These are phyloP conservation scores for Limenitis camilla DNA, from an alignment of 2,888 invertebrate genomes.

Conservation along the genomic window DNA sequence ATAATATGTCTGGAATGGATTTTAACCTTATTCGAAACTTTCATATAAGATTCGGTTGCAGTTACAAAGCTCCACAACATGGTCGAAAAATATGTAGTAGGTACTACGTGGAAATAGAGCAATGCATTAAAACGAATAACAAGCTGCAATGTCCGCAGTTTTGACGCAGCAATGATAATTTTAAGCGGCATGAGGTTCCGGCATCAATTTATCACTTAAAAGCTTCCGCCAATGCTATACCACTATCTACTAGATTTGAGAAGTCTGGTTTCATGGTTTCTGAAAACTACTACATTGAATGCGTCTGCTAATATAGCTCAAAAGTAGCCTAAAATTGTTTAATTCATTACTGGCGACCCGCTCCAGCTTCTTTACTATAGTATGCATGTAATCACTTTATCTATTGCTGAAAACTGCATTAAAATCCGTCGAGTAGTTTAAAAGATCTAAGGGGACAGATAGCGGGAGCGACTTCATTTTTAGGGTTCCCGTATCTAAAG, in stretches of 20 bases:
- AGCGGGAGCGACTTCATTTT: no score
- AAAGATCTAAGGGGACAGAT: no score
- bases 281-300: conserved; percentile 32
- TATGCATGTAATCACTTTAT: no score
- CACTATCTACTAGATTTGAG: conserved; percentile 37
- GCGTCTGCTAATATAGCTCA: conserved; percentile 19
- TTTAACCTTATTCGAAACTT: no score
- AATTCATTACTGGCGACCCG: no score
- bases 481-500: no score
- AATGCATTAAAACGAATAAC: conserved; percentile 44
- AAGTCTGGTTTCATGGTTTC: conserved; percentile 37
- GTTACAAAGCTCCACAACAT: conserved; percentile 2
- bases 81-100: conserved; percentile 21
- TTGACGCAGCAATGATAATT: conserved; percentile 58
- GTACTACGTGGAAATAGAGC: conserved; percentile 36
- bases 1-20: no score
- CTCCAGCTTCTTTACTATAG: no score
- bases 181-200: conserved; percentile 67
- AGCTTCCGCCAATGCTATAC: conserved; percentile 60
- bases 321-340: no score
- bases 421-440: no score
- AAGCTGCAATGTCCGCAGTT: conserved; percentile 39
- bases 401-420: no score
- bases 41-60: neutral
- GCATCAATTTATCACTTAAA: conserved; percentile 71